A percentile compares a stretch with the other conserved stretches of the same genome.
Conservation (phyloP, 2,888 invertebrate species). For the Folsomia candida region DNA sequence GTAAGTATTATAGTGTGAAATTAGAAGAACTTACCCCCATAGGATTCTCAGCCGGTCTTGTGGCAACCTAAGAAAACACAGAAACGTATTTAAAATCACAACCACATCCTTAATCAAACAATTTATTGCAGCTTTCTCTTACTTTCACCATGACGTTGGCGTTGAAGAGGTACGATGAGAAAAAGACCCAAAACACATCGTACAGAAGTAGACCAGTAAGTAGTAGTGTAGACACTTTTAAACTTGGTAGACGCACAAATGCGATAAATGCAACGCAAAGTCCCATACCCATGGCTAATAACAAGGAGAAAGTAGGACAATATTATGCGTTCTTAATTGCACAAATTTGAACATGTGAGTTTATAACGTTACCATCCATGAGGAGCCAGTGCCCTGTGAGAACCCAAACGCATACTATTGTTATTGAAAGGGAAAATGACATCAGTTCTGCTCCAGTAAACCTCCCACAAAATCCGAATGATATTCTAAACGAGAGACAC, state of each 20-base stretch:
- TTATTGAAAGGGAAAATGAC: conserved; percentile 85
- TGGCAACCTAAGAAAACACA: conserved; percentile 63
- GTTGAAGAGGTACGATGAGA: conserved; percentile 96
- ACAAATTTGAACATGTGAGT: no score
- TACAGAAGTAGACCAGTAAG: conserved; percentile 90
- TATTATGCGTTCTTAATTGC: background rate
- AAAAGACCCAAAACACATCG: conserved; percentile 99
- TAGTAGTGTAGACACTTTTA: conserved; percentile 91
- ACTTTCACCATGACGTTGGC: conserved; percentile 98
- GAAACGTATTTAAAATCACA: no score
- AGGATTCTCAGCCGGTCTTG: conserved; percentile 84
- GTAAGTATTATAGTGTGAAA: no score
- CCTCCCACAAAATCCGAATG: conserved; percentile 86
- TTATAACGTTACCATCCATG: conserved; percentile 75
- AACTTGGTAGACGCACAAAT: conserved; percentile 88
- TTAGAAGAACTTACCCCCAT: no score
- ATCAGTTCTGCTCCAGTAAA: conserved; percentile 92
- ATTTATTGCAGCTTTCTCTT: no score
- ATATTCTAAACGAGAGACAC: conserved; percentile 61
- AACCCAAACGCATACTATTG: conserved; percentile 95
- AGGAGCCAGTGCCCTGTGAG: conserved; percentile 96
- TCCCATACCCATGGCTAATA: conserved; percentile 93
- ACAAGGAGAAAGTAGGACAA: conserved; percentile 19
- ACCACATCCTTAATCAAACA: no score
- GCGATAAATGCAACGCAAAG: conserved; percentile 97